Conservation (phyloP, 2,113 vertebrate species). For the Nipponia nippon region DNA sequence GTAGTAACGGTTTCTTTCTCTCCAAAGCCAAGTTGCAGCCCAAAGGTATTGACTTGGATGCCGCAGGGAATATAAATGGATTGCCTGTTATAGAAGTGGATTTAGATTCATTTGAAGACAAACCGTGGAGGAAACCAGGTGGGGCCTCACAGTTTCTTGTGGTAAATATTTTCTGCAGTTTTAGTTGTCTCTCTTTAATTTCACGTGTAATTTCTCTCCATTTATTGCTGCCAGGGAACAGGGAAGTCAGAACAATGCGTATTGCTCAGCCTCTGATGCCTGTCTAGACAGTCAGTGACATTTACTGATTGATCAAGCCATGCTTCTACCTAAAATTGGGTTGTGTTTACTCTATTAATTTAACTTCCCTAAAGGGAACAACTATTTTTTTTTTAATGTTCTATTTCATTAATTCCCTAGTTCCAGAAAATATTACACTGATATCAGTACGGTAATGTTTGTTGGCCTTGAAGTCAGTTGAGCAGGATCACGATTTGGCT, state of each 20-base stretch:
- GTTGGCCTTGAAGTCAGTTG: neutral
- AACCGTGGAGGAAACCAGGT: slow-evolving; percentile 81
- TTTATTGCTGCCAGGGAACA: neutral
- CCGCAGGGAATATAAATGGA: slow-evolving; percentile 73
- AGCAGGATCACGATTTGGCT: neutral
- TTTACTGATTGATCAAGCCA: neutral
- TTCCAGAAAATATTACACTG: neutral
- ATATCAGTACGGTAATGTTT: neutral
- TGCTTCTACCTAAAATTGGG: neutral
- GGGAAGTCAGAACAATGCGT: neutral
- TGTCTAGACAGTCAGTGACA: neutral
- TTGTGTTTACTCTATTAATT: neutral
- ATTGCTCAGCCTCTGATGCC: neutral
- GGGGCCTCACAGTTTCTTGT: slow-evolving; percentile 53
- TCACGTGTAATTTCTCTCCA: neutral
- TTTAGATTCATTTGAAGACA: slow-evolving; percentile 79
- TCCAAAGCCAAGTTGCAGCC: slow-evolving; percentile 72
- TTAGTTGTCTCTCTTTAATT: neutral
- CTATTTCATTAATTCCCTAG: neutral
- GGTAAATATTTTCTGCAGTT: slow-evolving; percentile 51
- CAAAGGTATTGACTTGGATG: slow-evolving; percentile 76
- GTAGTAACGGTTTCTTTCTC: slow-evolving; percentile 14
- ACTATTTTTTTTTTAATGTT: neutral
- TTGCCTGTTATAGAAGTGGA: slow-evolving; percentile 76
- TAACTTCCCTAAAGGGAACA: neutral